A percentile compares a stretch with the other conserved stretches of the same genome.
These are phyloP conservation scores for Dione juno DNA, from an alignment of 2,888 invertebrate genomes.

Conservation along the genomic window DNA sequence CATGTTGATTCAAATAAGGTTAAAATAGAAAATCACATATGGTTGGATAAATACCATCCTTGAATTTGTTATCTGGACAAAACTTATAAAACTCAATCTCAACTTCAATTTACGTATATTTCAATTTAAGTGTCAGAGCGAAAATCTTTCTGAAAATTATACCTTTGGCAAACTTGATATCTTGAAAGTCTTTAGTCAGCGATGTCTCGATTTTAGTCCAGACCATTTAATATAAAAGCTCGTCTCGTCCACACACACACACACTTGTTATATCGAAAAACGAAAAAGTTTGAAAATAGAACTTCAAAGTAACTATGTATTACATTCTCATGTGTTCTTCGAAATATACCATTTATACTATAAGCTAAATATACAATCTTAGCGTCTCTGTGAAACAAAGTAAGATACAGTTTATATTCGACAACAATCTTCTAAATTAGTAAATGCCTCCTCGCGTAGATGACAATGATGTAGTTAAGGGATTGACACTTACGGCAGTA, in stretches of 20 bases:
- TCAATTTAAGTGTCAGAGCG: constrained; percentile 21
- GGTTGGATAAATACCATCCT: not conserved
- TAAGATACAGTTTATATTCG: constrained; percentile 44
- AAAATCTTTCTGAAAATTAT: constrained; percentile 39
- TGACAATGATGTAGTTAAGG: constrained; percentile 33
- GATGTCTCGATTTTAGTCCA: constrained; percentile 64
- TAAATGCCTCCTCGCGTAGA: constrained; percentile 40
- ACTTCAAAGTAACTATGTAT: constrained; percentile 53
- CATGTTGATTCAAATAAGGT: not conserved
- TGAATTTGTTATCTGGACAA: not conserved
- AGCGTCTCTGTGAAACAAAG: constrained; percentile 46
- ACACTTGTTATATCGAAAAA: constrained; percentile 54
- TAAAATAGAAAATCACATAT: not conserved
- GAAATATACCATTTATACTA: constrained; percentile 66
- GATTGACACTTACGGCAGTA: constrained; percentile 51
- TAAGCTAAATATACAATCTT: constrained; percentile 49
- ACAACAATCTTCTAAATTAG: constrained; percentile 41
- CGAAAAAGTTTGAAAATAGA: constrained; percentile 60
- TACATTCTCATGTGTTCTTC: constrained; percentile 54
- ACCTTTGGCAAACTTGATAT: constrained; percentile 42
- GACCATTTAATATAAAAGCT: constrained; percentile 73
- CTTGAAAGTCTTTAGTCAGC: constrained; percentile 50
- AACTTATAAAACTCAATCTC: constrained; percentile 31
- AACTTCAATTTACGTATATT: constrained; percentile 38
- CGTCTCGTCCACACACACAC: constrained; percentile 57